Evolutionary conservation across 1,140 invertebrate species (phyloP), one percentile per base, ranked within the genome.

Genomic region (Euglossa dilemma): DNA sequence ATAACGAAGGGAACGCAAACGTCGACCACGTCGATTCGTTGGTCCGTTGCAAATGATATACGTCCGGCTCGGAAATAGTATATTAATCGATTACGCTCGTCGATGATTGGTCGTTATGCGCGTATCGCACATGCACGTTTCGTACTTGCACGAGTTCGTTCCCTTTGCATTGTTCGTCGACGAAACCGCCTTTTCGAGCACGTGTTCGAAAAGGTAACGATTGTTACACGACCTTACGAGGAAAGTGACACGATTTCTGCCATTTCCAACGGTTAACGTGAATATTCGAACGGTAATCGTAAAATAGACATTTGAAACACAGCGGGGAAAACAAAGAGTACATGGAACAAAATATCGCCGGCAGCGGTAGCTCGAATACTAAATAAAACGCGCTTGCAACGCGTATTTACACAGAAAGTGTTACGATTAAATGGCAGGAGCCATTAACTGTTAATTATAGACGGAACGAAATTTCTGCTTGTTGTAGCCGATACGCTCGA

Each of bases 391-490:
- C 23, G 45, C 1, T 11, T 23, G 11, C 1, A 28, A 25, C 25
- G 8, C 16, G n/a, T 43, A 50, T 14, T 6, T 56, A 54, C 50
- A 6, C 25, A 16, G 18, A 28, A 52, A 56, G 20, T 72, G 20
- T 57, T 6, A n/a, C 28, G 20, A 12, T 72, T 12, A 11, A 61
- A 75, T 16, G 57, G 9, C 14, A n/a, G 4, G 56, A 28, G 16
- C 45, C 28, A 9, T 47, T 63, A 63, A 9, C 66, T 28, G 43
- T 23, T 80, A 80, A 80, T 64, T 61, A 57, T 47, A 20, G 28
- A 12, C 3, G 7, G 7, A 59, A 36, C 2, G 9, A 28, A 36
- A 76, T 25, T 20, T 18, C 18, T 52, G 2, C 23, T 8, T 5
- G 14, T 52, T 20, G 20, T 8, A 1, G n/a, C 11, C 66, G 63